Conservation (phyloP, 1,140 invertebrate genomes). For the Bombus cullumanus region DNA sequence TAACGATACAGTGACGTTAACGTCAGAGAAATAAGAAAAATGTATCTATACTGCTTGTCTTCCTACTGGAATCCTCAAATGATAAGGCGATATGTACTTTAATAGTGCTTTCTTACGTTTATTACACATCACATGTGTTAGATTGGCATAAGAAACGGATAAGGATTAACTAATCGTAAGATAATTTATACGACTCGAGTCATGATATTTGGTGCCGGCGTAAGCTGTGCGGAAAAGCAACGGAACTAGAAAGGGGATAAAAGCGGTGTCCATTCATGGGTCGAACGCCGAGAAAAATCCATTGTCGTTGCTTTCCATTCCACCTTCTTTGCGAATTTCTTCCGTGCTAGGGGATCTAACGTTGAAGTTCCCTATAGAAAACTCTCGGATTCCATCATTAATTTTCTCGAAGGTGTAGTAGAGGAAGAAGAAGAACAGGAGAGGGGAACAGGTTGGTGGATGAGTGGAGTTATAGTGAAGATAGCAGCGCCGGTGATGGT, state of each 20-base stretch:
- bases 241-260: not conserved
- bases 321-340: conserved; percentile 55
- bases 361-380: conserved; percentile 73
- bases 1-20: too few species aligned
- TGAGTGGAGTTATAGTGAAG: conserved; percentile 57
- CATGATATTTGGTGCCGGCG: not conserved
- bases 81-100: too few species aligned
- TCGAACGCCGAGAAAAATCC: conserved; percentile 48
- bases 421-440: not conserved
- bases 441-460: conserved; percentile 20
- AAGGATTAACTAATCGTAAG: not conserved
- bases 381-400: conserved; percentile 77
- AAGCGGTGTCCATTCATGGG: conserved; percentile 33
- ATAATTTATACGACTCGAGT: not conserved
- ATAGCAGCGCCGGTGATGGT: conserved; percentile 63
- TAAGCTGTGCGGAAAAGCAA: not conserved
- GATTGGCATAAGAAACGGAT: not conserved
- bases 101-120: too few species aligned
- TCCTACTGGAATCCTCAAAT: too few species aligned
- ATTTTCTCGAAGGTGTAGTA: conserved; percentile 64
- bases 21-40: too few species aligned
- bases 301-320: conserved; percentile 54
- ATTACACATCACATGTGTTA: too few species aligned
- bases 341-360: conserved; percentile 45
- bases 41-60: too few species aligned